Evolutionary conservation across 2,888 invertebrate species (phyloP), one percentile per base, ranked within the genome.

Genomic region (Brachyopa scutellaris): DNA sequence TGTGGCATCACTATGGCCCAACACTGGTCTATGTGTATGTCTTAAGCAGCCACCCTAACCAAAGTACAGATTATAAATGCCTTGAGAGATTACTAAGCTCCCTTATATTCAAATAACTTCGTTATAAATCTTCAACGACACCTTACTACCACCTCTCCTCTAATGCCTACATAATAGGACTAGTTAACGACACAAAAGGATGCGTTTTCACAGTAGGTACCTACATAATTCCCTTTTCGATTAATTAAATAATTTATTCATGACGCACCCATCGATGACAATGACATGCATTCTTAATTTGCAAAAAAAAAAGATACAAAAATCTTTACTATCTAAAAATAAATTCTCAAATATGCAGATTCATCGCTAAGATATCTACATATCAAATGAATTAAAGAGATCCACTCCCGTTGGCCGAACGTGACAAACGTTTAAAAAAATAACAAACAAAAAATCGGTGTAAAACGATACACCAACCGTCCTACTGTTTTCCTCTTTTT

Each of bases 161-260:
- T n/a, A n/a, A n/a, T n/a, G n/a, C n/a, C n/a, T n/a, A n/a, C n/a
- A n/a, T n/a, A n/a, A n/a, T n/a, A n/a, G n/a, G n/a, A n/a, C n/a
- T n/a, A n/a, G n/a, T n/a, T n/a, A n/a, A n/a, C n/a, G n/a, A n/a
- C n/a, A n/a, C n/a, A 55, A 36, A 49, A 51, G 74, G 49, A 51
- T 83, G 49, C 70, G 40, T 49, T 40, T 59, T 51, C 49, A 36
- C 40, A 36, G 15, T 3, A 26, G 17, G 5, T 42, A 15, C 9
- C 1, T 11, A 2, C n/a, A 26, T 11, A 19, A 45, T 21, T 49
- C 33, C 49, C 55, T 40, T 15, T 15, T n/a, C 9, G 47, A n/a
- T 70, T 82, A 76, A 82, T 82, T 66, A 38, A 82, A 70, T 77
- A 76, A 77, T 72, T 33, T 77, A 82, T 82, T 82, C 82, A 82